phyloP scores from a whole-genome alignment of 1,140 invertebrate species.

The Aricia agestis region DNA sequence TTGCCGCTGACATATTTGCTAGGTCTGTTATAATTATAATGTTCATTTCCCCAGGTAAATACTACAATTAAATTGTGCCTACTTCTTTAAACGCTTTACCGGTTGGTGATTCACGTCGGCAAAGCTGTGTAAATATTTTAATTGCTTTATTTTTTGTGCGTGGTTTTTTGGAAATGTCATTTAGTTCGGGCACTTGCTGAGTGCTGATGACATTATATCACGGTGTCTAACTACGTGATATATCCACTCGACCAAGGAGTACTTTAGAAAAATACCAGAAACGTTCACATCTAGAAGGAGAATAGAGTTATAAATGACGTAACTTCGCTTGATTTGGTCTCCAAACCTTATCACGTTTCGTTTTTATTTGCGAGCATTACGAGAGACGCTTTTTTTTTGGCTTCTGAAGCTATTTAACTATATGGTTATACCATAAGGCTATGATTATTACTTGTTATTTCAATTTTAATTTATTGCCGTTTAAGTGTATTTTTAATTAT shows the following conservation, averaged over 20 bases:
- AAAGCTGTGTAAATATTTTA: no score
- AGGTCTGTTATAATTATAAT: slow-evolving; percentile 18
- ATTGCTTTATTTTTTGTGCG: no score
- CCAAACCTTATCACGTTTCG: background rate
- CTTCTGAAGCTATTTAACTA: background rate
- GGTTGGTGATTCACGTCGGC: slow-evolving; percentile 19
- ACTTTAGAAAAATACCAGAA: background rate
- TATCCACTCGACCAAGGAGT: slow-evolving; percentile 11
- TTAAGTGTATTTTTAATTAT: no score
- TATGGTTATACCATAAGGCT: no score
- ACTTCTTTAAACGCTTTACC: slow-evolving; percentile 22
- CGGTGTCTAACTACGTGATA: no score
- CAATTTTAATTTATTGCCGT: no score
- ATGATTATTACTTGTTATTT: no score
- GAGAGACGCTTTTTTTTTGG: no score
- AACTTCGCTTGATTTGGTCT: background rate
- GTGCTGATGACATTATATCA: no score
- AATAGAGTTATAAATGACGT: background rate
- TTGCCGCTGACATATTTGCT: slow-evolving; percentile 16
- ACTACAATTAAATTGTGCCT: background rate
- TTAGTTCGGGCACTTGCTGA: no score
- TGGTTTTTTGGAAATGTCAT: slow-evolving; percentile 6
- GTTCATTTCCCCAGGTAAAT: slow-evolving; percentile 11
- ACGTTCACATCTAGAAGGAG: background rate
- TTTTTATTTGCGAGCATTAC: no score